Base-by-base conservation (phyloP, 2,113 vertebrate species). In the Limanda limanda region DNA sequence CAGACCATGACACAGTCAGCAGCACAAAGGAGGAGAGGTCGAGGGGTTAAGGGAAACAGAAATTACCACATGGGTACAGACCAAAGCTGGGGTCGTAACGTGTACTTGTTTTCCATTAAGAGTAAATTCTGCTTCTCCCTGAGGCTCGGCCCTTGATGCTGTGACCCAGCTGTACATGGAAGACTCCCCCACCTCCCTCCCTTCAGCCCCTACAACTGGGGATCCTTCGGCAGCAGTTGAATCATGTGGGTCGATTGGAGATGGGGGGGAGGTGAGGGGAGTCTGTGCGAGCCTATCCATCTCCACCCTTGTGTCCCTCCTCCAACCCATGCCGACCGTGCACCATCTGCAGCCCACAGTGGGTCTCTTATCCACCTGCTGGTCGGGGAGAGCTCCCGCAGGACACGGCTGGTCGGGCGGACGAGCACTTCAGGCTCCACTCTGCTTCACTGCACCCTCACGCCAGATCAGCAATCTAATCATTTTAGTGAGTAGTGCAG, bases 281-380 rank as follows among this genome's bases (percentile, higher is more conserved):
- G 76, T 61, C 83, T 77, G 88, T 91, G 80, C 87, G 63, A 73
- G 64, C 72, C 81, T 85, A 82, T 87, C 85, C 59, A 21, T 78
- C 79, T 86, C 78, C n/a, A 24, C 66, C 65, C 80, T 12, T 11
- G 20, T 76, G 60, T 84, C 69, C 78, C 73, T 78, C 86, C 89
- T 83, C 81, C 81, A 79, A 18, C 62, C 59, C 71, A 80, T 78
- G 68, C 82, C 13, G 40, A 42, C 40, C 68, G 35, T 64, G 25
- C 74, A 86, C 92, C 92, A 92, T 93, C 91, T 93, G 92, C 65
- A 82, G 82, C 55, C 45, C 86, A 74, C 84, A 82, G 90, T 51
- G 63, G 87, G 81, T 40, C 81, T 73, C n/a, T 66, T 80, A 70
- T 85, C 76, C 79, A 83, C 89, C 90, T 79, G 89, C 86, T 77